Evolutionary conservation across 2,888 invertebrate species (phyloP).

Genomic region (Ganaspis brasiliensis): DNA sequence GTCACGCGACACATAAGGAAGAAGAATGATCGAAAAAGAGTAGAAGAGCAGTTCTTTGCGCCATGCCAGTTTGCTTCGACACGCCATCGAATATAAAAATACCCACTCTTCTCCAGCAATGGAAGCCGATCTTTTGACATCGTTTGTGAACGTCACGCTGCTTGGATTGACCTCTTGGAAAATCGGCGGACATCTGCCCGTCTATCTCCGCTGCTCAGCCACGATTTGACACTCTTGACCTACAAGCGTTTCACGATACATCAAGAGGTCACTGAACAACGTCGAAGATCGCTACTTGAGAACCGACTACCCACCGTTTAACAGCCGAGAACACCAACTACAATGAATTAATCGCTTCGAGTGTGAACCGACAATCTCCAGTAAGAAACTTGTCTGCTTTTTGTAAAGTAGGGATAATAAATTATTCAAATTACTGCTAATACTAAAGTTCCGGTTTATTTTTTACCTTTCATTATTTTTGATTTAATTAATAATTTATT

Average conservation of each 20-base stretch:
- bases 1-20: slow-evolving; percentile 32
- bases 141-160: slow-evolving; percentile 49
- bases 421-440: too few relatives aligned
- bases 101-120: slow-evolving; percentile 23
- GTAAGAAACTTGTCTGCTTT: too few relatives aligned
- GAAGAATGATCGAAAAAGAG: background rate
- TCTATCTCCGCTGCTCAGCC: slow-evolving; percentile 61
- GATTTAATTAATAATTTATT: too few relatives aligned
- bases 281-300: slow-evolving; percentile 31
- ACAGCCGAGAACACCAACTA: background rate
- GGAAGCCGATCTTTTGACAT: slow-evolving; percentile 46
- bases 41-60: background rate
- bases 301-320: slow-evolving; percentile 8
- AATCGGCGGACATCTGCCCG: slow-evolving; percentile 60
- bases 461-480: too few relatives aligned
- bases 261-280: slow-evolving; percentile 34
- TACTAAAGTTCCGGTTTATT: too few relatives aligned
- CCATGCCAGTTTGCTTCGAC: slow-evolving; percentile 4
- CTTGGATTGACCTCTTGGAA: slow-evolving; percentile 57
- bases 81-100: slow-evolving; percentile 10
- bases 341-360: background rate
- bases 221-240: slow-evolving; percentile 69
- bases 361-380: too few relatives aligned
- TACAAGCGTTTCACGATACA: slow-evolving; percentile 58
- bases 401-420: too few relatives aligned